Evolutionary conservation across 2,888 invertebrate species (phyloP).

Genomic region (Orthonychiurus folsomi): DNA sequence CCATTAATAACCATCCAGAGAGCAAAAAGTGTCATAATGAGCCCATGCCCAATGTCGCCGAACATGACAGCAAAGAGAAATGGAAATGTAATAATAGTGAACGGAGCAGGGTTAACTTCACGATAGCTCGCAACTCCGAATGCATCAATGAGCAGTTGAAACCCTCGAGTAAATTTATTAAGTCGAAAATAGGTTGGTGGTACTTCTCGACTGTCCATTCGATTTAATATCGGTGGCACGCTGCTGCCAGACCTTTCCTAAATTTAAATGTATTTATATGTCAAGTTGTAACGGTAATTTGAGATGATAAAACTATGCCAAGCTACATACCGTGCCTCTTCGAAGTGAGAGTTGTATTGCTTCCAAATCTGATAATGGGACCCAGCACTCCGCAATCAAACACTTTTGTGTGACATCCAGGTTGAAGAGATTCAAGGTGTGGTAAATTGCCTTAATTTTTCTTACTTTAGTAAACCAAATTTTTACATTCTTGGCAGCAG

Average conservation of each 20-base stretch:
- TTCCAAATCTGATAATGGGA: slow-evolving; percentile 74
- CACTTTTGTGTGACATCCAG: slow-evolving; percentile 99
- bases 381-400: slow-evolving; percentile 98
- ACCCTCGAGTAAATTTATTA: slow-evolving; percentile 91
- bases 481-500: slow-evolving; percentile 97
- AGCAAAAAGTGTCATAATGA: slow-evolving; percentile 83
- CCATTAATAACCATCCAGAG: slow-evolving; percentile 91
- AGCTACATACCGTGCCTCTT: slow-evolving; percentile 80
- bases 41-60: slow-evolving; percentile 91
- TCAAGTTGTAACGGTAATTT: not conserved
- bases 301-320: not conserved
- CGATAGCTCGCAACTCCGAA: slow-evolving; percentile 73
- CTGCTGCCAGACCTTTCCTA: slow-evolving; percentile 89
- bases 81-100: slow-evolving; percentile 94
- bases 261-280: slow-evolving; percentile 7
- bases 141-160: slow-evolving; percentile 89
- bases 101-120: slow-evolving; percentile 58
- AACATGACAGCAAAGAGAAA: slow-evolving; percentile 98
- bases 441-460: slow-evolving; percentile 98
- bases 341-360: slow-evolving; percentile 86
- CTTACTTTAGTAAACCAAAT: slow-evolving; percentile 98
- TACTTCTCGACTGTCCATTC: slow-evolving; percentile 78
- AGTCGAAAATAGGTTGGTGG: slow-evolving; percentile 94
- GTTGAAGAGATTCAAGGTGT: slow-evolving; percentile 95
- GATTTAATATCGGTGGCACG: slow-evolving; percentile 90